Base-by-base conservation (phyloP, 2,113 vertebrate species). In the Tinamus guttatus region DNA sequence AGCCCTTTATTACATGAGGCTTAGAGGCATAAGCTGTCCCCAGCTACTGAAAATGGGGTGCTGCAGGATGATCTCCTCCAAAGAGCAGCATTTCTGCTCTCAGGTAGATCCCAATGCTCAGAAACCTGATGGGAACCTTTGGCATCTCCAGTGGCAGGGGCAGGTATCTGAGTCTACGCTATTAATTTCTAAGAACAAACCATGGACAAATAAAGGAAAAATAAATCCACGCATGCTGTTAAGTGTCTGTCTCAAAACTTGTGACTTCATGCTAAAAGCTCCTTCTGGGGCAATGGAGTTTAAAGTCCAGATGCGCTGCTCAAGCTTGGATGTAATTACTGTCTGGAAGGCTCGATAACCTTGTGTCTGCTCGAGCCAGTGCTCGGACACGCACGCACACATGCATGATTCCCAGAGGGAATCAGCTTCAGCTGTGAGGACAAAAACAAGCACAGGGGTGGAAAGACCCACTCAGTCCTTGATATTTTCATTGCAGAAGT, bases 141-240 rank as follows among this genome's bases (percentile, higher is more conserved):
- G 54, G 32, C 80, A 67, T 89, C 90, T 90, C 41, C 67, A 25
- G 38, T 80, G 15, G 8, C 47, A 36, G 8, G 11, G 25, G 38
- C 13, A 56, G 77, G 69, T 30, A 78, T 24, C 52, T 24, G 32
- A 86, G 41, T 21, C 56, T 63, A 43, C 60, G n/a, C 34, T 80
- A 19, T 67, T 87, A 38, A 32, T 63, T 85, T 85, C 85, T 60
- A 87, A 93, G 36, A 87, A n/a, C 22, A 85, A 81, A 76, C 82
- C 89, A 32, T 62, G 51, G 68, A 54, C 59, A 85, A 95, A 85
- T 89, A 84, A 67, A 63, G 21, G 17, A 90, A 78, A 76, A 90
- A 15, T 32, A 89, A 45, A 78, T 28, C 47, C 3, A 5, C 70
- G 47, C 9, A 5, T 5, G 20, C 89, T 79, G 14, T 67, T 63